Evolutionary conservation across 2,797 vertebrate genomes (phyloP).

Genomic region (Lacerta bilineata): DNA sequence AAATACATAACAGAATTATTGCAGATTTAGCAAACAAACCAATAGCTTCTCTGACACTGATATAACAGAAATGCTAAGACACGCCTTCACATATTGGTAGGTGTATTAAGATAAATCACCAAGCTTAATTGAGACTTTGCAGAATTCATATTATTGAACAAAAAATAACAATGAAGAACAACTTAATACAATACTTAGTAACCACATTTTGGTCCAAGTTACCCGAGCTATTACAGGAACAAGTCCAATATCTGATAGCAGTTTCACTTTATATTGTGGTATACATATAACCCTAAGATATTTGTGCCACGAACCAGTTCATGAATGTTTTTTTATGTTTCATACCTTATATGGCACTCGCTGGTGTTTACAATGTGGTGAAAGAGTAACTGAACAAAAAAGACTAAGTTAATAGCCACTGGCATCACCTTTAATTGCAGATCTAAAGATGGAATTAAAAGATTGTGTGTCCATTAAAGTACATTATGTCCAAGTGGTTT

Average conservation of each 20-base stretch:
- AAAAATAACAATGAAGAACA: background rate
- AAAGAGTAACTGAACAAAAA: constrained; percentile 68
- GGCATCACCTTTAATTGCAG: constrained; percentile 51
- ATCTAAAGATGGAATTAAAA: constrained; percentile 60
- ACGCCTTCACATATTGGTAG: constrained; percentile 35
- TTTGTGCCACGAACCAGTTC: constrained; percentile 39
- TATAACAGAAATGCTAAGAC: constrained; percentile 54
- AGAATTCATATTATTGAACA: constrained; percentile 24
- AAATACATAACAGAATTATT: constrained; percentile 19
- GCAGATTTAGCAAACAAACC: constrained; percentile 68
- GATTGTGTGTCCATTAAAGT: constrained; percentile 57
- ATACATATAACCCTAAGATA: constrained; percentile 21
- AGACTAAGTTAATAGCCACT: constrained; percentile 63
- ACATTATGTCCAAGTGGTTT: constrained; percentile 43
- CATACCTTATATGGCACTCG: constrained; percentile 62
- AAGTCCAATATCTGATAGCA: constrained; percentile 22
- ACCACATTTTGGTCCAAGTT: background rate
- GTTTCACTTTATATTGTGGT: constrained; percentile 4
- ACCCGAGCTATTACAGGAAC: background rate
- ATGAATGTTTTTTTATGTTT: constrained; percentile 37
- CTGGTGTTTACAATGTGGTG: constrained; percentile 57
- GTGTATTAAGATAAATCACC: constrained; percentile 9
- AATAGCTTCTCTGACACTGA: constrained; percentile 62
- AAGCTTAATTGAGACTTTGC: constrained; percentile 18
- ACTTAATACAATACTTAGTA: constrained; percentile 1